Conservation (phyloP, 2,797 vertebrate species). For the Capromys pilorides region DNA sequence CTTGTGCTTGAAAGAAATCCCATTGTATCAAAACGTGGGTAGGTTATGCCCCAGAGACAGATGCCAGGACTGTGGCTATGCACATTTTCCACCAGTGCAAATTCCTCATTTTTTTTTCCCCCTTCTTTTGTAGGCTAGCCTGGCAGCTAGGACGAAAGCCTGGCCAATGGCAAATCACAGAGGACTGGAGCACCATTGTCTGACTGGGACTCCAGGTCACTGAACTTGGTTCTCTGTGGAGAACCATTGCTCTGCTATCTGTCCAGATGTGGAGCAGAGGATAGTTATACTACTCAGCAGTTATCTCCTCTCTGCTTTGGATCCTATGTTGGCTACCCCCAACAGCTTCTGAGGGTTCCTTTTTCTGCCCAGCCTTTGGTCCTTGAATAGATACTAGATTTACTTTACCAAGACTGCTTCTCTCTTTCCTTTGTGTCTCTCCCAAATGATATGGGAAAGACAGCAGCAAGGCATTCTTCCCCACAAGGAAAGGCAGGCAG, state of each 20-base stretch:
- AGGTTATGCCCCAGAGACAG: slow-evolving; percentile 25
- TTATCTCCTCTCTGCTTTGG: background rate
- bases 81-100: slow-evolving; percentile 59
- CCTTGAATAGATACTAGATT: slow-evolving; percentile 10
- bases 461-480: background rate
- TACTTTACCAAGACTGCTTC: background rate
- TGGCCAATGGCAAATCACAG: slow-evolving; percentile 49
- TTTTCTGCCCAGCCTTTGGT: background rate
- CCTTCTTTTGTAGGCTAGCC: slow-evolving; percentile 58
- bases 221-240: slow-evolving; percentile 19
- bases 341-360: background rate
- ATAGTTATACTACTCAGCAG: background rate
- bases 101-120: slow-evolving; percentile 59
- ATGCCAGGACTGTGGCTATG: slow-evolving; percentile 34
- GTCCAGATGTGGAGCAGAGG: background rate
- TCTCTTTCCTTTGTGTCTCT: slow-evolving; percentile 11
- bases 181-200: slow-evolving; percentile 39
- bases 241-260: slow-evolving; percentile 19
- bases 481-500: background rate
- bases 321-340: background rate
- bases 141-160: slow-evolving; percentile 54
- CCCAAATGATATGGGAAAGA: slow-evolving; percentile 23
- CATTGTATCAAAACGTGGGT: slow-evolving; percentile 62
- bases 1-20: slow-evolving; percentile 58
- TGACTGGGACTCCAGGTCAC: slow-evolving; percentile 57